These are phyloP conservation scores for Epirrhoe alternata DNA, from an alignment of 2,888 invertebrate genomes.

Conservation along the genomic window DNA sequence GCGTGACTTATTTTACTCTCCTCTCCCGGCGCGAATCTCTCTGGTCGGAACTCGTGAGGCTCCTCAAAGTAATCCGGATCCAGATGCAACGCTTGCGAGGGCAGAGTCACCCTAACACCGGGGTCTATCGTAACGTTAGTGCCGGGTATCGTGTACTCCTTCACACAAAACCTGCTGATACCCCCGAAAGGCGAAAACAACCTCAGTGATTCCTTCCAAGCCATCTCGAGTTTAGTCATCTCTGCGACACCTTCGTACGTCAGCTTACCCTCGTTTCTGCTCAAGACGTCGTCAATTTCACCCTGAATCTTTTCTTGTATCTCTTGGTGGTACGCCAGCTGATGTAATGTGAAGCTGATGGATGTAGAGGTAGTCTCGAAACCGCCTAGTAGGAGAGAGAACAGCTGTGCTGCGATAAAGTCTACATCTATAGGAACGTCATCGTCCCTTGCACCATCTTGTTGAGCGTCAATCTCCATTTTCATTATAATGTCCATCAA, in stretches of 20 bases:
- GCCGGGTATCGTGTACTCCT: slow-evolving; percentile 47
- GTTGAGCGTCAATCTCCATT: slow-evolving; percentile 35
- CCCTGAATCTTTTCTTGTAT: slow-evolving; percentile 56
- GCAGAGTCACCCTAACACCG: slow-evolving; percentile 49
- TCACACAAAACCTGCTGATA: slow-evolving; percentile 45
- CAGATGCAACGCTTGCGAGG: slow-evolving; percentile 52
- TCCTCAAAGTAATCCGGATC: slow-evolving; percentile 52
- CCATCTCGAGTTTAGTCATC: slow-evolving; percentile 48
- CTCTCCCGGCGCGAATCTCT: slow-evolving; percentile 49
- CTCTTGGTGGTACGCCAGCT: slow-evolving; percentile 56
- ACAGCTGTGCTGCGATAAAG: slow-evolving; percentile 49
- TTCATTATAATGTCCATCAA: slow-evolving; percentile 53
- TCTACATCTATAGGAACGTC: slow-evolving; percentile 23
- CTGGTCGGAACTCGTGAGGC: slow-evolving; percentile 52
- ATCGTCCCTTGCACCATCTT: slow-evolving; percentile 7
- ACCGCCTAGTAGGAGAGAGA: slow-evolving; percentile 50
- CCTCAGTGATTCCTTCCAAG: slow-evolving; percentile 53
- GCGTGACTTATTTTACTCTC: slow-evolving; percentile 34
- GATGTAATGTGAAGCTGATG: slow-evolving; percentile 54
- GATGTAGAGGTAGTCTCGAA: slow-evolving; percentile 54
- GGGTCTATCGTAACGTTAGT: slow-evolving; percentile 50
- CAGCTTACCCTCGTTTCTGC: slow-evolving; percentile 47
- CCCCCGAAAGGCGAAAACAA: slow-evolving; percentile 50
- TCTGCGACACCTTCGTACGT: slow-evolving; percentile 50
- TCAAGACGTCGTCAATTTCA: slow-evolving; percentile 55